These are phyloP conservation scores for Virgularia gustaviana DNA, from an alignment of 92 coral and sea anemone species.

Conservation along the genomic window DNA sequence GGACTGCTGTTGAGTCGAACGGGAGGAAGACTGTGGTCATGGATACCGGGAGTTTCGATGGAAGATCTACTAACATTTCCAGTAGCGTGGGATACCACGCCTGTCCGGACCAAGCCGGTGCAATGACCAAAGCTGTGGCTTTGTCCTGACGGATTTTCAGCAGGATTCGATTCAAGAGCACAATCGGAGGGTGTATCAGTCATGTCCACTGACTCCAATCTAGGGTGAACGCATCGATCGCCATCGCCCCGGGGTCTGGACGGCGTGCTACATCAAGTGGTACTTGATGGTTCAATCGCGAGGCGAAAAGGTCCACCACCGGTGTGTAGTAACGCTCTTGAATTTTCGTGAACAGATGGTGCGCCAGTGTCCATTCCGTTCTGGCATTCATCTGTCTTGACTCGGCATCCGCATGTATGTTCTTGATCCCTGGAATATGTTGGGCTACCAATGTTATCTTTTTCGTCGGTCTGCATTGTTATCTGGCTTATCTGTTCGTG, in stretches of 20 bases:
- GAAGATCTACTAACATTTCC: constrained; percentile 17
- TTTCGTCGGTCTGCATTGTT: constrained; percentile 24
- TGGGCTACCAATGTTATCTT: constrained; percentile 44
- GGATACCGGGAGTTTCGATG: constrained; percentile 24
- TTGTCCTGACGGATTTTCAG: too few species aligned
- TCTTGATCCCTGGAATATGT: constrained; percentile 58
- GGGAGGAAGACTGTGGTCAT: constrained; percentile 34
- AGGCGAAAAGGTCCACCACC: constrained; percentile 53
- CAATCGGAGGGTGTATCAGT: too few species aligned
- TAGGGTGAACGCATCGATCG: constrained; percentile 50
- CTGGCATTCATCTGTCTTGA: constrained; percentile 34
- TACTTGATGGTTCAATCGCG: constrained; percentile 41
- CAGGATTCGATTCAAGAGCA: too few species aligned
- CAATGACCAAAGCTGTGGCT: constrained; percentile 40
- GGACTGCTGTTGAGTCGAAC: constrained; percentile 31
- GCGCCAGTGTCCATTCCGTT: constrained; percentile 47
- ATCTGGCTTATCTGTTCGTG: constrained; percentile 25
- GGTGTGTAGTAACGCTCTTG: constrained; percentile 35
- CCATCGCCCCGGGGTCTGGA: constrained; percentile 57
- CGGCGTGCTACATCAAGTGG: constrained; percentile 44
- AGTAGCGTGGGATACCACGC: too few species aligned
- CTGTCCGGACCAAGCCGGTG: too few species aligned
- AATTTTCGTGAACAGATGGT: constrained; percentile 12
- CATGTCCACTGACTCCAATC: constrained; percentile 51
- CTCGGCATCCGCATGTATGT: constrained; percentile 58